Evolutionary conservation across 2,888 invertebrate species (phyloP).

Genomic region (Papilio protenor): DNA sequence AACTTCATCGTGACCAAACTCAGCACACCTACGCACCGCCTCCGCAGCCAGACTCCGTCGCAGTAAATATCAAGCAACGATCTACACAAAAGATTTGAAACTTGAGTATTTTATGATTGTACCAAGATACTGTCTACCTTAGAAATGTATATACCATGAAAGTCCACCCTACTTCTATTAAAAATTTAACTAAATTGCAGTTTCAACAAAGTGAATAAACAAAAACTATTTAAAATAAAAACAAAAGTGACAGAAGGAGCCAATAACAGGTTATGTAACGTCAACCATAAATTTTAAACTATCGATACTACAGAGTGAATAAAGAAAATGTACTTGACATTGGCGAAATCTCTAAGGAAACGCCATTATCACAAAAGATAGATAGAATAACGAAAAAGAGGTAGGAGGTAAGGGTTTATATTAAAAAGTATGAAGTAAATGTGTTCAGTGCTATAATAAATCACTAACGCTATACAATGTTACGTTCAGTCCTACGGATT

Average conservation of each 20-base stretch:
- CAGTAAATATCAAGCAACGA: neutral
- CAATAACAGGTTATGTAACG: neutral
- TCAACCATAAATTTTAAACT: neutral
- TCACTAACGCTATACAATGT: neutral
- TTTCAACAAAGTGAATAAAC: neutral
- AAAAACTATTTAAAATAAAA: neutral
- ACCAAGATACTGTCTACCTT: neutral
- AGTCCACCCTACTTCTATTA: too few species aligned
- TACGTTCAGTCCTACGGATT: neutral
- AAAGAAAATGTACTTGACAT: too few species aligned
- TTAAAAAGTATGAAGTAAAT: neutral
- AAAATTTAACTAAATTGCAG: too few species aligned
- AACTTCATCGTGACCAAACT: neutral
- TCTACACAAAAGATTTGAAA: neutral
- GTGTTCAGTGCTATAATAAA: neutral
- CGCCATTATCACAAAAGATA: too few species aligned
- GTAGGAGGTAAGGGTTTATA: neutral
- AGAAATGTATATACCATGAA: neutral
- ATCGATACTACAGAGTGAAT: neutral
- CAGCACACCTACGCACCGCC: conserved; percentile 1
- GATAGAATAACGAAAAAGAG: neutral
- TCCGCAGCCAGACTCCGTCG: neutral
- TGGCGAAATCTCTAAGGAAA: too few species aligned
- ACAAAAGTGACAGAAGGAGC: neutral
- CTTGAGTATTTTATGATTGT: neutral